These are phyloP conservation scores for Ellobium chinense DNA, from an alignment of 2,888 invertebrate species.

Conservation along the genomic window DNA sequence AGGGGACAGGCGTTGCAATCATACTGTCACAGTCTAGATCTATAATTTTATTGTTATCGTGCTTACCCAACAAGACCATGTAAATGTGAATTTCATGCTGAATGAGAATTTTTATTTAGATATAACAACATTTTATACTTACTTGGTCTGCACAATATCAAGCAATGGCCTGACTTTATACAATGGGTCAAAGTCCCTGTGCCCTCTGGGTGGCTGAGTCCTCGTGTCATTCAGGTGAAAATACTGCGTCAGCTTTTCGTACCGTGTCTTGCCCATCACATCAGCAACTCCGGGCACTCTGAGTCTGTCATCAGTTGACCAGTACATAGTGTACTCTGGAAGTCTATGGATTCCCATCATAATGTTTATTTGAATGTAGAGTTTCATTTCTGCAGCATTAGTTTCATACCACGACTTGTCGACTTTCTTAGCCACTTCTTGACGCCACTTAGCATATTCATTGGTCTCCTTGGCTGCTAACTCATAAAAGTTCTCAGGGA, in stretches of 20 bases:
- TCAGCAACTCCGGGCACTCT: constrained; percentile 1
- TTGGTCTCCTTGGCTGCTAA: not conserved
- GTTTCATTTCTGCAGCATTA: constrained; percentile 11
- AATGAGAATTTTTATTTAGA: not conserved
- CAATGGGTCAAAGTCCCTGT: not conserved
- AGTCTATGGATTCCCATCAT: constrained; percentile 30
- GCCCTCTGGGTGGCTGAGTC: not conserved
- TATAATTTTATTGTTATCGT: not conserved
- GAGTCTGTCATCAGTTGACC: not conserved
- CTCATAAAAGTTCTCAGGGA: constrained; percentile 14
- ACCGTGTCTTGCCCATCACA: not conserved
- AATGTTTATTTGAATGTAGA: not conserved
- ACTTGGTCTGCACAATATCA: not conserved
- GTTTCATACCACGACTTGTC: not conserved
- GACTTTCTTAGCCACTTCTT: not conserved
- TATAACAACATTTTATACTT: not conserved
- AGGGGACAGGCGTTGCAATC: not conserved
- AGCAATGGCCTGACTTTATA: not conserved
- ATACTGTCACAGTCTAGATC: not conserved
- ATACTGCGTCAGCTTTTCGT: not conserved
- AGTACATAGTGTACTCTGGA: constrained; percentile 2
- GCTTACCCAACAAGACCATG: not conserved
- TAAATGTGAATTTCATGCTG: not conserved
- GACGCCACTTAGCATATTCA: constrained; percentile 1
- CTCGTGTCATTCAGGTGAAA: not conserved